Evolutionary conservation across 2,797 vertebrate genomes (phyloP).

Genomic region (Channallabes apus): DNA sequence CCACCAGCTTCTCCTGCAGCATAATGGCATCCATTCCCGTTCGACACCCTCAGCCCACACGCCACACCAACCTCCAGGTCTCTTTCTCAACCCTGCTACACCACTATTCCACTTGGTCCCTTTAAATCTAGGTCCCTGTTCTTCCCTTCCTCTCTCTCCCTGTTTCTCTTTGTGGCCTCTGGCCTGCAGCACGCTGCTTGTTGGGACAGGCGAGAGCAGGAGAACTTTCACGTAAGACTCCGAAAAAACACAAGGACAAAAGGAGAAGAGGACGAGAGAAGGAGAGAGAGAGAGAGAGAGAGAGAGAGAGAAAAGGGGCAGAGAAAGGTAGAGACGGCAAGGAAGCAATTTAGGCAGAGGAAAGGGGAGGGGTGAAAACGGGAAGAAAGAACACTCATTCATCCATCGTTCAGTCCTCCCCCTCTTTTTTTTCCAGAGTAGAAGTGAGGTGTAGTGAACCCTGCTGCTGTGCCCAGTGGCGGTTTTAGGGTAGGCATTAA

Average conservation of each 20-base stretch:
- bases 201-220: slow-evolving; percentile 72
- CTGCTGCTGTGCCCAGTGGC: slow-evolving; percentile 39
- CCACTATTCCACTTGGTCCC: slow-evolving; percentile 40
- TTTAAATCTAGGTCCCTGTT: slow-evolving; percentile 37
- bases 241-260: slow-evolving; percentile 4
- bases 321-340: slow-evolving; percentile 56
- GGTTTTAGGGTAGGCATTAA: no score
- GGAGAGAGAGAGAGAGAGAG: slow-evolving; percentile 35
- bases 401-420: slow-evolving; percentile 61
- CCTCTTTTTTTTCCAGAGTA: slow-evolving; percentile 44
- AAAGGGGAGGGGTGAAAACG: slow-evolving; percentile 64
- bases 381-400: slow-evolving; percentile 76
- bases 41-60: slow-evolving; percentile 24
- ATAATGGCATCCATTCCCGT: slow-evolving; percentile 90
- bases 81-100: slow-evolving; percentile 56
- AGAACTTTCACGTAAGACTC: slow-evolving; percentile 63
- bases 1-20: slow-evolving; percentile 92
- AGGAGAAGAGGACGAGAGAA: slow-evolving; percentile 26
- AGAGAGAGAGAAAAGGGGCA: slow-evolving; percentile 26
- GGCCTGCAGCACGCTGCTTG: slow-evolving; percentile 61
- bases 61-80: slow-evolving; percentile 48
- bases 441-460: slow-evolving; percentile 46
- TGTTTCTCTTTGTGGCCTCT: slow-evolving; percentile 55
- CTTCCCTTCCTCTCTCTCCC: slow-evolving; percentile 31
- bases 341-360: slow-evolving; percentile 64